Evolutionary conservation across 1,140 invertebrate species (phyloP), one percentile per base, ranked within the genome.

Genomic region (Pectinophora gossypiella): DNA sequence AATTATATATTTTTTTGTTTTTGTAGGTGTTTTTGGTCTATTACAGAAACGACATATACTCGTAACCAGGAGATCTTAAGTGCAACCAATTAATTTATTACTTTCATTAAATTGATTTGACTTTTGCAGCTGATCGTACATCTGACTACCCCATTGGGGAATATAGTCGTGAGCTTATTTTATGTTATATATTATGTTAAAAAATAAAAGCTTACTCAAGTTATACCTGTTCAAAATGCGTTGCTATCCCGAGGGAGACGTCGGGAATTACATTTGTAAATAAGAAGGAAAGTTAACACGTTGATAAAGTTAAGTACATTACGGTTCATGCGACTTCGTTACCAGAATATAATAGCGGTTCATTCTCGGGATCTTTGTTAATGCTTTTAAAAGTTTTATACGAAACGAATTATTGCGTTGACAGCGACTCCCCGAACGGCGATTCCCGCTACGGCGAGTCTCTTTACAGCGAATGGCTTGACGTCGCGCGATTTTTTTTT

Each of bases 251-350:
- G 50, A 20, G 44, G 56, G 42, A 59, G 52, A 62, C 43, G 59
- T 52, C 45, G 55, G 43, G 57, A 58, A 62, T 62, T 62, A 62
- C 52, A 58, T 63, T 63, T 56, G 51, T 59, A 56, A 64, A 64
- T 59, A 64, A 56, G 53, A 57, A 51, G 59, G 55, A 49, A 51
- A 53, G 46, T 51, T 58, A 54, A 57, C 55, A 45, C 57, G 55
- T 52, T 40, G 36, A 40, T 15, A 40, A 40, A 40, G 36, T 40
- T 40, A 40, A 40, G 36, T 15, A 40, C n/a, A 40, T 40, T 40
- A 40, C 36, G 36, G n/a, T 40, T 40, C 16, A 40, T 40, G 36
- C 36, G 36, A 5, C 36, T 40, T 40, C 36, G 36, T 40, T 40
- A 40, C 36, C 16, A 7, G 16, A 40, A 15, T 40, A 40, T 40